Evolutionary conservation across 1,140 invertebrate species (phyloP), one percentile per base, ranked within the genome.

Genomic region (Grapholita molesta): DNA sequence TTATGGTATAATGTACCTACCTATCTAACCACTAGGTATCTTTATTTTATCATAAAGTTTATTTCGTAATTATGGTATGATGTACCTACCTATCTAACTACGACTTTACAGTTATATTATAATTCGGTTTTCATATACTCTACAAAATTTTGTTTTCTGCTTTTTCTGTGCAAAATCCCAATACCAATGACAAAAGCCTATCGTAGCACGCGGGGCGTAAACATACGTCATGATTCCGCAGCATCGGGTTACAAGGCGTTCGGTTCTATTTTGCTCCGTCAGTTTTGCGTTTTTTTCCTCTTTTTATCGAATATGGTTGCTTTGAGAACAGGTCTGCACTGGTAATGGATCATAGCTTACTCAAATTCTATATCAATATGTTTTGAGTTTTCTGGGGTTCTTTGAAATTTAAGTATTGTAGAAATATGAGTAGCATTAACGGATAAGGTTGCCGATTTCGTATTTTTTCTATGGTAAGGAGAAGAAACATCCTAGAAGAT

Each of bases 151-250:
- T 21, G 42, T 8, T 21, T 48, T 48, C 6, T 21, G n/a, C 15
- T 18, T 48, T 48, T 48, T 21, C 42, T 48, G 5, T 21, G 21
- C 24, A 23, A 55, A 18, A 28, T 15, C 24, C 55, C 6, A 25
- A 57, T 61, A 61, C 53, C 21, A 24, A 25, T 28, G 23, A 61
- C 55, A 61, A 61, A 61, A 61, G 55, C n/a, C 55, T 61, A 61
- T 61, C 25, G 55, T 6, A 24, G 23, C 23, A n/a, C n/a, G 6
- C 55, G 12, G 24, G 55, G 24, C 28, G 55, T 61, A 18, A 61
- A 61, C 25, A 61, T 4, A 61, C 55, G 55, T 61, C 25, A 61
- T 61, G 55, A 61, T 61, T 61, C 55, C 55, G 15, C 7, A 61
- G 55, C 55, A 28, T 61, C 55, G 55, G 55, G 25, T 61, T 61